Evolutionary conservation across 2,797 vertebrate species (phyloP).

Genomic region (Anguilla marmorata): DNA sequence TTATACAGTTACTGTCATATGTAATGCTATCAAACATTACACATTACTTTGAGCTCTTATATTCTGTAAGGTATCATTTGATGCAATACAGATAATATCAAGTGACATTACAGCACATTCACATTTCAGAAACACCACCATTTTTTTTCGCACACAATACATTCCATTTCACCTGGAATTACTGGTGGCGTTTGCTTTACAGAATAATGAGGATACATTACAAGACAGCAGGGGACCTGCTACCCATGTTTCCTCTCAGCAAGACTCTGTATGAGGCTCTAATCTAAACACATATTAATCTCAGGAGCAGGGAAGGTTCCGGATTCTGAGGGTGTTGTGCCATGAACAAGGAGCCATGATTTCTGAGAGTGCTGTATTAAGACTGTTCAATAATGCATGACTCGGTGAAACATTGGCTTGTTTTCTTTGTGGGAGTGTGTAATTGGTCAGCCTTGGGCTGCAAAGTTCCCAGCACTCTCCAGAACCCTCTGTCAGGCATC

Average conservation of each 20-base stretch:
- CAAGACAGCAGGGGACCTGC: neutral
- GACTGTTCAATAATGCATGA: slow-evolving; percentile 12
- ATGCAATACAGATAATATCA: neutral
- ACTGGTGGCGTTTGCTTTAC: neutral
- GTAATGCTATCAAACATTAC: no score
- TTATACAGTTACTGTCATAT: neutral
- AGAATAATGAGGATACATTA: neutral
- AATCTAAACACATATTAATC: neutral
- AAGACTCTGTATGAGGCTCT: neutral
- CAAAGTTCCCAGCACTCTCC: neutral
- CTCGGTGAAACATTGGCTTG: neutral
- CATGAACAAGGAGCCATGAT: neutral
- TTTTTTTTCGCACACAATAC: neutral
- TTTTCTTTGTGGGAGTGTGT: neutral
- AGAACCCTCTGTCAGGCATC: neutral
- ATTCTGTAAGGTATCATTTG: neutral
- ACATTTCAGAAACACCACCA: neutral
- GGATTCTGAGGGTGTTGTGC: neutral
- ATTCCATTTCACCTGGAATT: neutral
- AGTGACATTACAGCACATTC: neutral
- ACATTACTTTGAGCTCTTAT: neutral
- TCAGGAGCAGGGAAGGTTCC: neutral
- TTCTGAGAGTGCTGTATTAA: slow-evolving; percentile 1
- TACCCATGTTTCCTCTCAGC: neutral
- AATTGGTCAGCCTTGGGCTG: slow-evolving; percentile 2